These are phyloP conservation scores for Chaetops frenatus DNA, from an alignment of 2,113 vertebrate genomes.

Conservation along the genomic window DNA sequence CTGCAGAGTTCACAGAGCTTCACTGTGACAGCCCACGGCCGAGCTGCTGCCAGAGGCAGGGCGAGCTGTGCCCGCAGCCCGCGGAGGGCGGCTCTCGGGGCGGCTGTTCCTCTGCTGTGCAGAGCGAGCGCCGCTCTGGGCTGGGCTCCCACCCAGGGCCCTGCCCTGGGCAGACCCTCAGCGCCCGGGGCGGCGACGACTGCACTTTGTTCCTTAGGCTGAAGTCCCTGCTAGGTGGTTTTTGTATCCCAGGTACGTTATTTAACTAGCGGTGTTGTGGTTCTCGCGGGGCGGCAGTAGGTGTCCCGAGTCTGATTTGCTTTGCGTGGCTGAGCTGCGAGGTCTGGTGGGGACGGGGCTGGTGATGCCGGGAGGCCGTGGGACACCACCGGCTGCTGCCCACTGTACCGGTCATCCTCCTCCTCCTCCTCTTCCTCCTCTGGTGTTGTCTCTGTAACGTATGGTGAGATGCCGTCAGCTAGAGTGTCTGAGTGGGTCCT, in stretches of 20 bases:
- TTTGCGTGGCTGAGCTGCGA: constrained; percentile 48
- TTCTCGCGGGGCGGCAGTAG: constrained; percentile 51
- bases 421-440: constrained; percentile 41
- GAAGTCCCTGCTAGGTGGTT: constrained; percentile 49
- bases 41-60: background rate
- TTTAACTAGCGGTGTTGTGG: constrained; percentile 61
- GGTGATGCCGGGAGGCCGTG: background rate
- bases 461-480: constrained; percentile 77
- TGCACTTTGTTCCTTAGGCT: constrained; percentile 56
- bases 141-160: background rate
- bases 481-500: constrained; percentile 82
- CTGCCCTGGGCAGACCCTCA: background rate
- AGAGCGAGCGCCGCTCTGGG: background rate
- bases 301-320: constrained; percentile 54
- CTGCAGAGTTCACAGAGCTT: background rate
- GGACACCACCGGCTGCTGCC: constrained; percentile 56
- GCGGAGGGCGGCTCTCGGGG: background rate
- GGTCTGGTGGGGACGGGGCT: background rate
- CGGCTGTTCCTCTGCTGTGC: constrained; percentile 36
- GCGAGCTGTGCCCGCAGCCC: background rate
- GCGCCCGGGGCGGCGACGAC: constrained; percentile 21
- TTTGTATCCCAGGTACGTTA: constrained; percentile 46
- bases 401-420: constrained; percentile 57
- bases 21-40: background rate
- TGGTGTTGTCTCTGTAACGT: constrained; percentile 76